Percentiles rank a stretch among this genome's conserved stretches.
Evolutionary conservation across 2,113 vertebrate genomes (phyloP).

Genomic region (Ciconia boyciana): DNA sequence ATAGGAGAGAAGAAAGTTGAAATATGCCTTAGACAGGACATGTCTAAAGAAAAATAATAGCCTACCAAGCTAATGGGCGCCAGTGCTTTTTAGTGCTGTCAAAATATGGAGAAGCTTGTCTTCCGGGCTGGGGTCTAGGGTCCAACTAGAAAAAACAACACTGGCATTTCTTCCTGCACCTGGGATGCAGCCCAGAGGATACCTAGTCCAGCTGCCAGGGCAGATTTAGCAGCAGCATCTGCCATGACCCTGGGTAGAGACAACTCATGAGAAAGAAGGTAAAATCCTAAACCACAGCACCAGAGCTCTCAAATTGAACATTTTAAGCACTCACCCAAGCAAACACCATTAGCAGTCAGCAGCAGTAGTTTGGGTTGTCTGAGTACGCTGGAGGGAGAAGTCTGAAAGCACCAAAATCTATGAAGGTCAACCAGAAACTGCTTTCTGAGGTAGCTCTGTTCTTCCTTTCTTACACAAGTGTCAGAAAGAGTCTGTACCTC

Average conservation of each 20-base stretch:
- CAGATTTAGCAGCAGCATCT: background rate
- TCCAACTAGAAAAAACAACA: background rate
- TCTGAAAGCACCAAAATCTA: background rate
- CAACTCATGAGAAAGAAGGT: background rate
- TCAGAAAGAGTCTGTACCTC: background rate
- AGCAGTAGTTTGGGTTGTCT: background rate
- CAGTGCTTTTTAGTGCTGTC: background rate
- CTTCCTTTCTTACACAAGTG: background rate
- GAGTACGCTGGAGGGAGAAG: background rate
- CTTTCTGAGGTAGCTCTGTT: background rate
- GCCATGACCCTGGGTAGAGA: background rate
- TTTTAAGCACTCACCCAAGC: background rate
- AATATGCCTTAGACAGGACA: background rate
- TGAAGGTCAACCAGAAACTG: background rate
- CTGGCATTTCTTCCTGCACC: background rate
- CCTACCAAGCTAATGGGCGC: background rate
- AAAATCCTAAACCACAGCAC: background rate
- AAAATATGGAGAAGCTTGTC: background rate
- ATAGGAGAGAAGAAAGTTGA: background rate
- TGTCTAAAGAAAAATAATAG: background rate
- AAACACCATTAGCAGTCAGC: background rate
- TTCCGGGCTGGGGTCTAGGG: background rate
- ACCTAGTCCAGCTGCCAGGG: background rate
- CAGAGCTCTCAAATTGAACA: background rate
- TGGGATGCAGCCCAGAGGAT: background rate